Conservation (phyloP, 2,113 vertebrate genomes). For the Penelope pileata region DNA sequence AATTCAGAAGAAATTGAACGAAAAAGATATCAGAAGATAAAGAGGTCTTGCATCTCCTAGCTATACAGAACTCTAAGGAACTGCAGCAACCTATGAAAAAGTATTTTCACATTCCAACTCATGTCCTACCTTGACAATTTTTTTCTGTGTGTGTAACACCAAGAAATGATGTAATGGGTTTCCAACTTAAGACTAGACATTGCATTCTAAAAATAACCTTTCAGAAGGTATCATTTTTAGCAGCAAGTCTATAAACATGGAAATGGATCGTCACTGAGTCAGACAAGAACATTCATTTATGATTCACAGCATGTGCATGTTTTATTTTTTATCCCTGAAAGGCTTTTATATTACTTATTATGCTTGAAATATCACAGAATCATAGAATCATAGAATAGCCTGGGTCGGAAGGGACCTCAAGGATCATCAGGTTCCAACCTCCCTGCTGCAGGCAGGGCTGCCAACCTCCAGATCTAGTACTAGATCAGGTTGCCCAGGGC, state of each 20-base stretch:
- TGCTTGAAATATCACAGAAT: no score
- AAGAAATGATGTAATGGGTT: not conserved
- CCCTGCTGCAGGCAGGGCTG: no score
- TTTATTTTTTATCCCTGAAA: not conserved
- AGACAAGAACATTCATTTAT: not conserved
- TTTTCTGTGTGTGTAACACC: not conserved
- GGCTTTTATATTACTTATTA: not conserved
- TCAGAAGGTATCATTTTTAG: not conserved
- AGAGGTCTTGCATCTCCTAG: not conserved
- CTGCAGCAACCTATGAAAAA: not conserved
- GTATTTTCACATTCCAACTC: not conserved
- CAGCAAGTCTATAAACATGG: not conserved
- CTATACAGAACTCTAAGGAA: not conserved
- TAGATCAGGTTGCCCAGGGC: no score
- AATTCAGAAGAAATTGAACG: not conserved
- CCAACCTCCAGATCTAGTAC: no score
- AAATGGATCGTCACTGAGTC: not conserved
- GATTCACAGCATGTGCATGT: not conserved
- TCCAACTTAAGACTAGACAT: not conserved
- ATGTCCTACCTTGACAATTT: no score
- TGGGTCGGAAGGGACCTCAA: no score
- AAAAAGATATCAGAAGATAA: not conserved
- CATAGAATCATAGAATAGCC: no score
- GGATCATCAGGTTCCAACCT: no score
- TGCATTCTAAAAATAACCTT: not conserved